These are phyloP conservation scores for Selenia dentaria DNA, from an alignment of 2,888 invertebrate species.

Conservation along the genomic window DNA sequence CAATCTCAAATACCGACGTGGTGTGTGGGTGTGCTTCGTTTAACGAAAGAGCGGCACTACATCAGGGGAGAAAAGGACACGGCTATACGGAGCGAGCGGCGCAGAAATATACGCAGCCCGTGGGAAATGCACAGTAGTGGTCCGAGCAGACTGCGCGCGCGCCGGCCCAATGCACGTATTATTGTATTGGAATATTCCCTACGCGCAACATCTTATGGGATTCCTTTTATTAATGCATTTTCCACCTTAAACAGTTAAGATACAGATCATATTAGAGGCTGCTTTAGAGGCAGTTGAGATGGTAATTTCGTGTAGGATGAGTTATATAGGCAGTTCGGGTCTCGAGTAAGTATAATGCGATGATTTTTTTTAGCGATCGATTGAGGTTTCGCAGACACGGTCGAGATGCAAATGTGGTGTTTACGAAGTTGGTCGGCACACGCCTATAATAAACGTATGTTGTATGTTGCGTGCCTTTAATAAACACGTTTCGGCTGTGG, in stretches of 20 bases:
- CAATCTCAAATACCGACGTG: conserved; percentile 82
- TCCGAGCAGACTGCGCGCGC: conserved; percentile 83
- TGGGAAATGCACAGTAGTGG: conserved; percentile 86
- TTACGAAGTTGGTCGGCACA: conserved; percentile 73
- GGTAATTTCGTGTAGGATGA: conserved; percentile 36
- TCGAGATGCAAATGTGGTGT: conserved; percentile 78
- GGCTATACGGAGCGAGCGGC: conserved; percentile 61
- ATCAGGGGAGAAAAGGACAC: conserved; percentile 68
- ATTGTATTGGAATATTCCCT: conserved; percentile 75
- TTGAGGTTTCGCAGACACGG: conserved; percentile 76
- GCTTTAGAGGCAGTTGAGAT: conserved; percentile 34
- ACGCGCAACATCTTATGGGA: conserved; percentile 61
- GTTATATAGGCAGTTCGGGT: conserved; percentile 66
- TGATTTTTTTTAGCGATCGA: conserved; percentile 82
- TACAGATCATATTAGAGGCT: conserved; percentile 43
- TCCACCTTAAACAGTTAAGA: conserved; percentile 32
- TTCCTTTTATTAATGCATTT: conserved; percentile 28
- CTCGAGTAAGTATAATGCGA: conserved; percentile 72
- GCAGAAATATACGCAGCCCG: conserved; percentile 68
- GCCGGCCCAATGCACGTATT: conserved; percentile 84
- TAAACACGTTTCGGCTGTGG: conserved; percentile 57
- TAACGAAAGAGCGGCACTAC: conserved; percentile 83
- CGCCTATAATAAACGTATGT: conserved; percentile 65
- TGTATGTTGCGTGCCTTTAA: conserved; percentile 53
- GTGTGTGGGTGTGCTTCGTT: conserved; percentile 84